These are phyloP conservation scores for Sprattus sprattus DNA, from an alignment of 2,113 vertebrate species.

Conservation along the genomic window DNA sequence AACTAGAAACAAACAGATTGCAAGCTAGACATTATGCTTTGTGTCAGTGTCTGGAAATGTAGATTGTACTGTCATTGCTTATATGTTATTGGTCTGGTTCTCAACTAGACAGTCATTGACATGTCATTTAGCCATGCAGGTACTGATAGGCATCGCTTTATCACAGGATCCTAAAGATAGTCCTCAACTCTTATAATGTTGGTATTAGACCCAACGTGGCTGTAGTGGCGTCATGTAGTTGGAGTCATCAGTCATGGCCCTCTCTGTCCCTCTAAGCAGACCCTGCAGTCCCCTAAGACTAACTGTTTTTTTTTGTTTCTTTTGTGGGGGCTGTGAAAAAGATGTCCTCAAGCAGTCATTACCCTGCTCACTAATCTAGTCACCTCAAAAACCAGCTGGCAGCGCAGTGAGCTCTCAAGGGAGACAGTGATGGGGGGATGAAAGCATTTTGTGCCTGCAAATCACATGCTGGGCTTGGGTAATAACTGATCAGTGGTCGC, in stretches of 20 bases:
- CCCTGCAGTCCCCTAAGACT: not conserved
- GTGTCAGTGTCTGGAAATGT: not conserved
- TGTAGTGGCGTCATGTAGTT: not conserved
- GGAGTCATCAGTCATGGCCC: not conserved
- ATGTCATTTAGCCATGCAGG: not conserved
- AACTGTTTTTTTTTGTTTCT: too few species aligned
- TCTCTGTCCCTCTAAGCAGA: not conserved
- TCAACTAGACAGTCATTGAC: not conserved
- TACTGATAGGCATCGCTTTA: not conserved
- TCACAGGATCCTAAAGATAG: not conserved
- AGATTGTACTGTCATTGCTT: not conserved
- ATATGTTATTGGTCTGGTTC: not conserved
- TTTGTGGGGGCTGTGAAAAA: slow-evolving; percentile 46
- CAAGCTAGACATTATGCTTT: not conserved
- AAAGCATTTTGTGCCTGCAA: slow-evolving; percentile 32
- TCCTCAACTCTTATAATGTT: not conserved
- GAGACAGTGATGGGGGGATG: not conserved
- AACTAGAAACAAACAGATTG: not conserved
- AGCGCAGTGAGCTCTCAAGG: not conserved
- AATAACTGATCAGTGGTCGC: not conserved
- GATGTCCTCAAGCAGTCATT: slow-evolving; percentile 65
- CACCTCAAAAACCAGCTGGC: slow-evolving; percentile 63
- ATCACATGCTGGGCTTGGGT: slow-evolving; percentile 35
- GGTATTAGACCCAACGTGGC: not conserved
- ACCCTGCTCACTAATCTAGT: slow-evolving; percentile 54